Conservation (phyloP, 92 coral and sea anemone species). For the Desmophyllum pertusum region DNA sequence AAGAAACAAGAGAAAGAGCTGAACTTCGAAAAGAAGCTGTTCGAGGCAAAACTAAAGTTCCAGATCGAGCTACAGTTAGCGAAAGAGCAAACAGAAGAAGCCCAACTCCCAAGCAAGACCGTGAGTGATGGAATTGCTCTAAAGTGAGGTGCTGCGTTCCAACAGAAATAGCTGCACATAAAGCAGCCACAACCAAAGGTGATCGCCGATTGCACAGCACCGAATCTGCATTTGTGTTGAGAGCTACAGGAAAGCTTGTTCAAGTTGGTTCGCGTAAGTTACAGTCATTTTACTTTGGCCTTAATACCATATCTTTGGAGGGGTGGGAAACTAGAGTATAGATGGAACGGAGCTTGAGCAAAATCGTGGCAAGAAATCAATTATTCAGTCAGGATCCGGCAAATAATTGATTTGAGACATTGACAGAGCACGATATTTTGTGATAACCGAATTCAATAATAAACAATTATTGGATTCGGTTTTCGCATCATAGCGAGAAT, state of each 20-base stretch:
- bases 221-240: constrained; percentile 33
- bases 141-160: constrained; percentile 48
- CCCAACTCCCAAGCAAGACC: too few relatives aligned
- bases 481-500: too few relatives aligned
- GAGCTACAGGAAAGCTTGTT: constrained; percentile 22
- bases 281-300: background rate
- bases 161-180: constrained; percentile 31
- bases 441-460: too few relatives aligned
- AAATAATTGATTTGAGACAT: too few relatives aligned
- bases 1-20: constrained; percentile 47
- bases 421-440: too few relatives aligned
- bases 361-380: too few relatives aligned
- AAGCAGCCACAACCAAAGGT: constrained; percentile 37
- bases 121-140: too few relatives aligned
- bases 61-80: constrained; percentile 40
- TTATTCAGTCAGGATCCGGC: too few relatives aligned
- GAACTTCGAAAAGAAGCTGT: constrained; percentile 49
- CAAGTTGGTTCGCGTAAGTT: constrained; percentile 61
- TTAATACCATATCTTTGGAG: background rate
- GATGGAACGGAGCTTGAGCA: background rate
- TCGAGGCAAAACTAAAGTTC: constrained; percentile 51
- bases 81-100: background rate
- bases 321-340: background rate
- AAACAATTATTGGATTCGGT: too few relatives aligned
- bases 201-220: constrained; percentile 43